A percentile compares a stretch with the other conserved stretches of the same genome.
Evolutionary conservation across 2,888 invertebrate species (phyloP).

Genomic region (Helobdella robusta): DNA sequence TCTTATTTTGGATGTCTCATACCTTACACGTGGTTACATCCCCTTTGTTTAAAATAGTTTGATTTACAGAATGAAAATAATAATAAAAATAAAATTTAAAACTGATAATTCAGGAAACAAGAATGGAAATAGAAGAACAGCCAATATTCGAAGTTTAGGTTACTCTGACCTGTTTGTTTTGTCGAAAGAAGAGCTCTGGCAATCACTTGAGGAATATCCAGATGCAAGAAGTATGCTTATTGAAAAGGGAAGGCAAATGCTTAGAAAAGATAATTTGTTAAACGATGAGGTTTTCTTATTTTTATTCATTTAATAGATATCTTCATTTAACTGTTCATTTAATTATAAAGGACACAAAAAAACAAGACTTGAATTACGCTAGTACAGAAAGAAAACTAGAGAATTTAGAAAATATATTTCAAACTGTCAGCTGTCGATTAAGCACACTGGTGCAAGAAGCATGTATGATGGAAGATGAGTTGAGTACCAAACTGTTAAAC

Average conservation of each 20-base stretch:
- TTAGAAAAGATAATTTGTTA: conserved; percentile 51
- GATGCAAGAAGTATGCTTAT: conserved; percentile 51
- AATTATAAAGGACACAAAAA: conserved; percentile 33
- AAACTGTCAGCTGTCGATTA: conserved; percentile 63
- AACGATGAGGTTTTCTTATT: conserved; percentile 50
- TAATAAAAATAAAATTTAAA: no score
- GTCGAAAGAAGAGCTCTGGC: conserved; percentile 79
- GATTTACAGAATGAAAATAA: no score
- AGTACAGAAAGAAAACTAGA: conserved; percentile 57
- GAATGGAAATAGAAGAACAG: conserved; percentile 84
- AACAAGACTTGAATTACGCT: conserved; percentile 47
- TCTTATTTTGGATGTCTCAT: no score
- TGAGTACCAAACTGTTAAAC: conserved; percentile 64
- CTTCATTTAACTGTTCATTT: neutral
- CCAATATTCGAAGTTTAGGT: conserved; percentile 70
- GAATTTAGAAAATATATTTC: conserved; percentile 47
- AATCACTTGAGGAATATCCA: conserved; percentile 60
- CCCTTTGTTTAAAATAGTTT: no score
- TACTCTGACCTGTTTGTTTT: conserved; percentile 82
- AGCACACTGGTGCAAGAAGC: conserved; percentile 73
- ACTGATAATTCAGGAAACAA: no score
- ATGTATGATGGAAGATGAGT: conserved; percentile 70
- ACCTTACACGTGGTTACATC: no score
- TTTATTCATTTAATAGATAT: neutral
- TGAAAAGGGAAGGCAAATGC: conserved; percentile 54